Conservation (phyloP, 2,113 vertebrate species). For the Stigmatopora nigra region DNA sequence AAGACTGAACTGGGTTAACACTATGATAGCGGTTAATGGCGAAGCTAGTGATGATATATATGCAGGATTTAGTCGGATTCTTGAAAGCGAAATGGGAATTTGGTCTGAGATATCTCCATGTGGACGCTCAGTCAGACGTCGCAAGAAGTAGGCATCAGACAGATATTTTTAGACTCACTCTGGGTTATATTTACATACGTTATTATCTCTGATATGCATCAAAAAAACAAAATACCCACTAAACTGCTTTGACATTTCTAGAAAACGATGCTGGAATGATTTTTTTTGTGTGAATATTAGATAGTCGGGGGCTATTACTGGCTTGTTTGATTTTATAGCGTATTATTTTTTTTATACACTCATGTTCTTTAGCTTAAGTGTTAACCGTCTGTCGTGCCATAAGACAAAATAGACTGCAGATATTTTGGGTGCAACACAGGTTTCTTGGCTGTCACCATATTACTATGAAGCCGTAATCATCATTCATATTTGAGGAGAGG, state of each 20-base stretch:
- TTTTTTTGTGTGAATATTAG: neutral
- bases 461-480: neutral
- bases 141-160: neutral
- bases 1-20: too few relatives aligned
- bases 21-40: too few relatives aligned
- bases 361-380: neutral
- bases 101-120: neutral
- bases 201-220: neutral
- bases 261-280: neutral
- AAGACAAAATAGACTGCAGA: neutral
- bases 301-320: neutral
- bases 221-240: neutral
- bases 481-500: neutral
- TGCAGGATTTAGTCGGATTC: too few relatives aligned
- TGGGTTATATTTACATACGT: slow-evolving; percentile 3
- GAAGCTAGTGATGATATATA: too few relatives aligned
- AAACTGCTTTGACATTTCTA: neutral
- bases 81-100: neutral
- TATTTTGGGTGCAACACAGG: neutral
- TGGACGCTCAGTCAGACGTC: neutral
- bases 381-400: neutral
- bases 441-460: neutral
- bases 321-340: neutral
- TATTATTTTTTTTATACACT: neutral
- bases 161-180: neutral